Conservation (phyloP, 2,888 invertebrate genomes). For the Coelinius sp. region DNA sequence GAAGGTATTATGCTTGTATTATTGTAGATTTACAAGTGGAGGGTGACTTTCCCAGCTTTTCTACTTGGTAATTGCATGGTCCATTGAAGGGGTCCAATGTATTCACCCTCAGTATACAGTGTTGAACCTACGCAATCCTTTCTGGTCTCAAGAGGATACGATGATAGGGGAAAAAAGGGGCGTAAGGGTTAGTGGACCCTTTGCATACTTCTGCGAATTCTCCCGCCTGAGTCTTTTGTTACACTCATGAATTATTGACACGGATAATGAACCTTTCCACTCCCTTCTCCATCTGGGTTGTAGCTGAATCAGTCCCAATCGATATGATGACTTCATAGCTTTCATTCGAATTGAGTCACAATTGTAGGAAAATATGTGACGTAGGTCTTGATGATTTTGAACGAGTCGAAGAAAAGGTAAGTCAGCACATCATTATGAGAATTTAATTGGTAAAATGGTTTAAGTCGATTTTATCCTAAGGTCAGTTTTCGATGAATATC, state of each 20-base stretch:
- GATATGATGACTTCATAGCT: neutral
- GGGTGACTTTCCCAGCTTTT: neutral
- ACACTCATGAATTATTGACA: constrained; percentile 11
- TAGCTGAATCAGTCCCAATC: neutral
- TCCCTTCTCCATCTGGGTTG: neutral
- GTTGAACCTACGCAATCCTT: neutral
- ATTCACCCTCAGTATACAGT: neutral
- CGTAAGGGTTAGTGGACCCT: neutral
- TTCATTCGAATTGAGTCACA: neutral
- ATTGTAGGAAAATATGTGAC: no score
- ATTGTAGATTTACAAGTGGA: neutral
- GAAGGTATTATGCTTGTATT: neutral
- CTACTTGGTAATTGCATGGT: constrained; percentile 17
- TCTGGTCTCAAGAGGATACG: constrained; percentile 16
- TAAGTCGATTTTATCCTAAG: no score
- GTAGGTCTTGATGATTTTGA: no score
- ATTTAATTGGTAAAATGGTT: no score
- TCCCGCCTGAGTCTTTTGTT: neutral
- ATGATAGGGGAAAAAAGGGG: neutral
- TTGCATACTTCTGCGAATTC: neutral
- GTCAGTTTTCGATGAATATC: no score
- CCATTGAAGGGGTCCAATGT: constrained; percentile 4
- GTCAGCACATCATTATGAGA: no score
- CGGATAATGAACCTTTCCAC: constrained; percentile 19
- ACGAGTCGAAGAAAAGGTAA: no score